A percentile compares a stretch with the other conserved stretches of the same genome.
phyloP scores from a whole-genome alignment of 2,797 vertebrate species.

The Sylvilagus floridanus region DNA sequence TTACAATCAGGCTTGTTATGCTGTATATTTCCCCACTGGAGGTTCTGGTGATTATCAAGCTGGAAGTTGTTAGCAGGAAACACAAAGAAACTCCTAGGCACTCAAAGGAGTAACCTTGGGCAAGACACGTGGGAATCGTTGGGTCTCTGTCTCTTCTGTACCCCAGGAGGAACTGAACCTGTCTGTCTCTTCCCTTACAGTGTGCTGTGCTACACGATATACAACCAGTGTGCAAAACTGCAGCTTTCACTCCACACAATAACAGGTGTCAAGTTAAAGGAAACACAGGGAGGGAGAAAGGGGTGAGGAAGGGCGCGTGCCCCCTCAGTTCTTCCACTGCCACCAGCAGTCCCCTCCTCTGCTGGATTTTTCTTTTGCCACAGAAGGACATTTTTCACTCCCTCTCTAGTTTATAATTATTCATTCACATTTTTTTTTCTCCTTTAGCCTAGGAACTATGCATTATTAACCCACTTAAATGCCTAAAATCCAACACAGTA shows the following conservation, averaged over 20 bases:
- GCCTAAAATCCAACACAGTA: background rate
- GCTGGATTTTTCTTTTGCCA: background rate
- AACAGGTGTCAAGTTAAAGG: background rate
- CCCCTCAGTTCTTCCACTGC: background rate
- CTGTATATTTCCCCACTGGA: background rate
- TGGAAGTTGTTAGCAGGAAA: background rate
- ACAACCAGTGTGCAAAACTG: accelerated
- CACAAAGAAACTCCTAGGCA: background rate
- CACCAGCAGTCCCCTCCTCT: background rate
- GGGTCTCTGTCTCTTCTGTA: background rate
- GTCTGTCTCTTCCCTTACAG: background rate
- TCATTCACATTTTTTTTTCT: background rate
- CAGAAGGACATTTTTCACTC: background rate
- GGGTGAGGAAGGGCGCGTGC: background rate
- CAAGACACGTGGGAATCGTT: background rate
- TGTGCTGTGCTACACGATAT: background rate
- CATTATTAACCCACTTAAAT: conserved; percentile 13
- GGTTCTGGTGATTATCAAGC: background rate
- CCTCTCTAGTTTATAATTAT: background rate
- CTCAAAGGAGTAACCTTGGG: background rate
- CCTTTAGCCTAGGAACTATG: background rate
- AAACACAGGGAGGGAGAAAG: background rate
- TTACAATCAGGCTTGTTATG: conserved; percentile 32
- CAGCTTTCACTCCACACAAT: background rate
- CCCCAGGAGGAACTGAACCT: background rate